Base-by-base conservation (phyloP, 2,797 vertebrate species). In the Coluber constrictor region DNA sequence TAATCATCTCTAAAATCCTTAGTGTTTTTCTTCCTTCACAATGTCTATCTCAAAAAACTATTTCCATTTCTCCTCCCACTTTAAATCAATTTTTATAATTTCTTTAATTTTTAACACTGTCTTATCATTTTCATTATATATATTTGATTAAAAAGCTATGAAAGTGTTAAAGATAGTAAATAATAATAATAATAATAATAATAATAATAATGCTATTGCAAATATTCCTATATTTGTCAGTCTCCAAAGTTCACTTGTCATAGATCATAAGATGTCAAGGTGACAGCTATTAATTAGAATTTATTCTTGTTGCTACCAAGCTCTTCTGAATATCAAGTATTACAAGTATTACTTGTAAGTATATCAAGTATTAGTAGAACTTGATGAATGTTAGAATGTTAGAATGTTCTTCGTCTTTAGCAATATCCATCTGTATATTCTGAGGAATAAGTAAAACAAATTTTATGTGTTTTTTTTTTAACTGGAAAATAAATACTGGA, bases 361-460 rank as follows among this genome's bases (percentile, higher is more conserved):
- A 56, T 56, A 56, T 56, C 55, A 56, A 56, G 13, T 56, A 56
- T 56, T 55, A 55, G 94, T 61, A 94, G 59, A 92, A 63, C 90
- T 47, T 47, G 4, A 47, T 47, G 86, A 18, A 79, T 57, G 29
- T 90, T 90, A 91, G 86, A 18, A 79, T 57, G 29, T 90, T 90
- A 91, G 60, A 95, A 96, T 95, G 94, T 95, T 95, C 96, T 96
- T 96, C 95, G 97, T 97, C 96, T 96, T 96, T 90, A 9, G 92
- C 92, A 97, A 97, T 95, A 97, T 98, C 97, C 97, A 96, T 96
- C 96, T 97, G 88, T 96, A 94, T 97, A 95, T 96, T 96, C 96
- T 96, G 94, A 94, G 96, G 94, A 93, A 92, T 90, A 94, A 96
- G 92, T 94, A 95, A 93, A 95, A 96, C 90, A 94, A 94, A 92